These are phyloP conservation scores for Rhaphigaster nebulosa DNA, from an alignment of 2,888 invertebrate species.

Conservation along the genomic window DNA sequence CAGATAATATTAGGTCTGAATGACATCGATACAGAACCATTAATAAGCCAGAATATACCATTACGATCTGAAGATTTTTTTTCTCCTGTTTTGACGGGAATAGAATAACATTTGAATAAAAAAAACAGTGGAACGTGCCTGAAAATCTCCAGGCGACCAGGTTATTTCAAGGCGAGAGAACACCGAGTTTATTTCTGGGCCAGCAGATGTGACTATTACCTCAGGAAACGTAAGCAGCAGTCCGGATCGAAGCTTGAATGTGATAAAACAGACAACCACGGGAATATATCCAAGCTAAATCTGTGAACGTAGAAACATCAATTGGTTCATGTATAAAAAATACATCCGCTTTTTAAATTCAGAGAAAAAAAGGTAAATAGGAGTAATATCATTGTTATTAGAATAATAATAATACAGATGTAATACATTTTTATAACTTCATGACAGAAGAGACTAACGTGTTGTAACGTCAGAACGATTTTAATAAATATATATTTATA, in stretches of 20 bases:
- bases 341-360: no score
- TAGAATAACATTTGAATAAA: not conserved
- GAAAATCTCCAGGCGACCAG: not conserved
- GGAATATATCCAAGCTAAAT: not conserved
- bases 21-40: not conserved
- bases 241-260: not conserved
- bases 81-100: not conserved
- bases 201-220: constrained; percentile 7
- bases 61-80: not conserved
- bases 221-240: not conserved
- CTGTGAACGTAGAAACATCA: not conserved
- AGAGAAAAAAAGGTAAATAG: no score
- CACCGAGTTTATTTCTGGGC: not conserved
- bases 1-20: not conserved
- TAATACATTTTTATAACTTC: not conserved
- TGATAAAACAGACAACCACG: not conserved
- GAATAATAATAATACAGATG: not conserved
- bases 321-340: no score
- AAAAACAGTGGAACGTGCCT: not conserved
- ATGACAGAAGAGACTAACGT: not conserved
- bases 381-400: no score
- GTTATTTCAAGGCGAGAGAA: constrained; percentile 10
- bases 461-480: no score
- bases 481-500: no score
- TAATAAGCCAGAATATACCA: not conserved